phyloP scores from a whole-genome alignment of 2,113 vertebrate genomes.

The Crocuta crocuta region DNA sequence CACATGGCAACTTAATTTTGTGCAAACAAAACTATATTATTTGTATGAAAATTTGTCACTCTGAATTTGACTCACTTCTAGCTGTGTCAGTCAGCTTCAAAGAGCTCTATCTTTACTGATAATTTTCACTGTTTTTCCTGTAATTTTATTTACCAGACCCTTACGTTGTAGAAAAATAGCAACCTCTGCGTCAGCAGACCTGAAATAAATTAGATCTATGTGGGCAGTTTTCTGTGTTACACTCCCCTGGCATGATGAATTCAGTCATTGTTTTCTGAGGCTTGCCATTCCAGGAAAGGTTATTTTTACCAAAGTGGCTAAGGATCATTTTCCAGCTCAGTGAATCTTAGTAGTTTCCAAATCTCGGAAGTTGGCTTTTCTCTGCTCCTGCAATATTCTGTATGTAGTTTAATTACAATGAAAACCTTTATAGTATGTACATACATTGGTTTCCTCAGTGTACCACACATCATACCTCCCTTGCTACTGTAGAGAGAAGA shows the following conservation, averaged over 20 bases:
- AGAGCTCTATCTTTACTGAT: not conserved
- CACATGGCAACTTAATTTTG: slow-evolving; percentile 1
- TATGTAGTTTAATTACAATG: not conserved
- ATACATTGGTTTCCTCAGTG: not conserved
- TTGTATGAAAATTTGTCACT: not conserved
- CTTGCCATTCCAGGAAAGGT: not conserved
- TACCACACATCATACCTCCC: not conserved
- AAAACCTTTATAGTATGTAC: not conserved
- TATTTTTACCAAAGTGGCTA: slow-evolving; percentile 37
- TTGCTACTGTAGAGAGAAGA: not conserved
- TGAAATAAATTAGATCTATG: slow-evolving; percentile 22
- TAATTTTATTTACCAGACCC: slow-evolving; percentile 31
- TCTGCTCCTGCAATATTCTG: not conserved
- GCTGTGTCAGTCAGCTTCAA: not conserved
- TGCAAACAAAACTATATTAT: slow-evolving; percentile 16
- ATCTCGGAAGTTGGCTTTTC: not conserved
- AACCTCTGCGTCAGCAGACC: not conserved
- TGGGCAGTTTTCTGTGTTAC: not conserved
- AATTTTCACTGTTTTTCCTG: slow-evolving; percentile 1
- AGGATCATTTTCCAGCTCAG: not conserved
- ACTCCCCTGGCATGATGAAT: not conserved
- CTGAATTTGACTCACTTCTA: not conserved
- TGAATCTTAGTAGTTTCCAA: not conserved
- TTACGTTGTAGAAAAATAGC: slow-evolving; percentile 2
- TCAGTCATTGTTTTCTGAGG: not conserved